Evolutionary conservation across 2,797 vertebrate species (phyloP).

Genomic region (Acipenser oxyrinchus): DNA sequence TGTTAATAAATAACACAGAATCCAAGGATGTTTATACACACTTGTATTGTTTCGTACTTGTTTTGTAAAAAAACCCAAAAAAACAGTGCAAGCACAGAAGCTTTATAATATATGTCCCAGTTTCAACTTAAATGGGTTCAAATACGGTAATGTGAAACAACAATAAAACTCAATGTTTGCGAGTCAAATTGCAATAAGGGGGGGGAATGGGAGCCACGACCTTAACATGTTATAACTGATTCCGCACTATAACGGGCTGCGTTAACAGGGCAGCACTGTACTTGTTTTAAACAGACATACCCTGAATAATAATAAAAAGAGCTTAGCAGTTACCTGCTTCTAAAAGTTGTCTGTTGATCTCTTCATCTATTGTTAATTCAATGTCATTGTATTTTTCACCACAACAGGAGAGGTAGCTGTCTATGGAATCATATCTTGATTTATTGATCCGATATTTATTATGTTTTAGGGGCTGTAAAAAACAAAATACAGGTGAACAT

Average conservation of each 20-base stretch:
- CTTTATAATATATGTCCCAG: too few species aligned
- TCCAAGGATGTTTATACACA: too few species aligned
- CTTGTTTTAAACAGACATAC: not conserved
- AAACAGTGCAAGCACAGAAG: too few species aligned
- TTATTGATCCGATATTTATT: constrained; percentile 91
- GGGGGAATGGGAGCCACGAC: too few species aligned
- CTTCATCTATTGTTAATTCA: constrained; percentile 85
- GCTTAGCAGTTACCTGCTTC: constrained; percentile 65
- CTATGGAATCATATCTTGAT: constrained; percentile 95
- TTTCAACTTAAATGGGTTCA: too few species aligned
- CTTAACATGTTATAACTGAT: too few species aligned
- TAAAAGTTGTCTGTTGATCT: constrained; percentile 81
- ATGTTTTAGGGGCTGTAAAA: constrained; percentile 81
- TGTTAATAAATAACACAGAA: too few species aligned
- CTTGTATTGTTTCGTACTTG: too few species aligned
- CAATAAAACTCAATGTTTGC: not conserved
- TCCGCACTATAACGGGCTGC: too few species aligned
- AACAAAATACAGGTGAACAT: not conserved
- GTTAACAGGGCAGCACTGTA: not conserved
- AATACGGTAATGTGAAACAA: not conserved
- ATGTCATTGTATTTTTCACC: constrained; percentile 98
- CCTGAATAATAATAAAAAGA: not conserved
- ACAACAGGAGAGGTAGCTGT: constrained; percentile 92
- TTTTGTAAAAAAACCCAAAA: too few species aligned
- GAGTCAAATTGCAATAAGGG: not conserved